Base-by-base conservation (phyloP, 2,797 vertebrate genomes). In the Anguilla pacifica region DNA sequence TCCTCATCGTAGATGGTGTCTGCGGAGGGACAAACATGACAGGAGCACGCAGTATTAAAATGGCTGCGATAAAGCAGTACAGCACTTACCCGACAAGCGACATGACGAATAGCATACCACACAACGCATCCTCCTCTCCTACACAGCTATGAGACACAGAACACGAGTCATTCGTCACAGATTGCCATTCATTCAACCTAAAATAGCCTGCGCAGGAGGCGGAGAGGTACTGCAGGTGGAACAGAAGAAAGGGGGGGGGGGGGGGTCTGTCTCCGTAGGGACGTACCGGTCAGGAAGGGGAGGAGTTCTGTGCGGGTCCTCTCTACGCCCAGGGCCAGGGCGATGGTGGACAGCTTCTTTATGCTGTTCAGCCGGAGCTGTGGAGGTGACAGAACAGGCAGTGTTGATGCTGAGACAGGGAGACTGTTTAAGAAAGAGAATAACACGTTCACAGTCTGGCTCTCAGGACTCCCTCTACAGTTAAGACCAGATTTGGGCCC, bases 1-100 rank as follows among this genome's bases (percentile, higher is more conserved):
- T 97, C 97, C 92, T 97, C 97, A 94, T 97, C 97, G 72, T 97
- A 97, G 88, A 97, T 97, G 86, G 97, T 97, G 90, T 97, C 97
- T 97, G 87, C 19, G 86, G 43, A 15, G 6, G 22, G 77, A 70
- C 9, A 81, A 28, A 72, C n/a, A 25, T 28, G 19, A 86, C n/a
- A 49, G 49, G 17, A 13, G 39, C 7, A 6, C 1, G 31, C 13
- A 46, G 11, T 1, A 79, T 19, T 43, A 19, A 43, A 79, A 6
- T 6, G 39, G 35, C 31, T 19, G 31, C 35, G 46, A 39, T 19
- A 6, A 46, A 43, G 61, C 22, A 25, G 0, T 72, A 15, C 15
- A 35, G 77, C 77, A 81, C n/a, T 19, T 25, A 43, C n/a, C 43
- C 22, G 22, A 81, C 0, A 17, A 49, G 4, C 25, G 39, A 81